These are phyloP conservation scores for Melieria omissa DNA, from an alignment of 2,888 invertebrate genomes.

Conservation along the genomic window DNA sequence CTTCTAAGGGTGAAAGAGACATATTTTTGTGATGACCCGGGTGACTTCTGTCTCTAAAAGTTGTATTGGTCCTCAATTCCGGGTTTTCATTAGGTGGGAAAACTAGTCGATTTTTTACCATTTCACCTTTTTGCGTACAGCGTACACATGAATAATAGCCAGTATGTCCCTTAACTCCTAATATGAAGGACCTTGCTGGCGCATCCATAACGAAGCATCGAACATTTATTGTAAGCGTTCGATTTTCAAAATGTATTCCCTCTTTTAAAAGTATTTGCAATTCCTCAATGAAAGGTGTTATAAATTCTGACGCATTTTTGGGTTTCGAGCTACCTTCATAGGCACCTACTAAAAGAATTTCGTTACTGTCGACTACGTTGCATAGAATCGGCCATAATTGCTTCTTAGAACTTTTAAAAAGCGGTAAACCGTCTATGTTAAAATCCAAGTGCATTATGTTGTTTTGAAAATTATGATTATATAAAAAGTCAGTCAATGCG, in stretches of 20 bases:
- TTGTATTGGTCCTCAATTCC: conserved; percentile 2
- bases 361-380: conserved; percentile 29
- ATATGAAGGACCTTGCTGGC: conserved; percentile 28
- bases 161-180: conserved; percentile 36
- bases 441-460: conserved; percentile 33
- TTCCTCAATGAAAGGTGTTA: conserved; percentile 29
- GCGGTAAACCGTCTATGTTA: conserved; percentile 39
- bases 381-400: conserved; percentile 42
- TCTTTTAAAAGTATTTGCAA: conserved; percentile 25
- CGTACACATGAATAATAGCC: conserved; percentile 33
- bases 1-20: conserved; percentile 26
- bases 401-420: conserved; percentile 39
- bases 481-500: conserved; percentile 32
- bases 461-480: conserved; percentile 20
- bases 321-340: conserved; percentile 39
- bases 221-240: conserved; percentile 26
- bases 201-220: conserved; percentile 37
- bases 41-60: conserved; percentile 24
- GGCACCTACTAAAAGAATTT: conserved; percentile 38
- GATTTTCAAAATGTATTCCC: conserved; percentile 26
- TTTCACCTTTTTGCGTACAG: conserved; percentile 30
- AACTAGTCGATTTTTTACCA: conserved; percentile 23
- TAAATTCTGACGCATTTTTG: conserved; percentile 23
- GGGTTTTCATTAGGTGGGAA: conserved; percentile 9
- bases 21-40: conserved; percentile 26